phyloP scores from a whole-genome alignment of 2,797 vertebrate species.

The Dicrostonyx torquatus region DNA sequence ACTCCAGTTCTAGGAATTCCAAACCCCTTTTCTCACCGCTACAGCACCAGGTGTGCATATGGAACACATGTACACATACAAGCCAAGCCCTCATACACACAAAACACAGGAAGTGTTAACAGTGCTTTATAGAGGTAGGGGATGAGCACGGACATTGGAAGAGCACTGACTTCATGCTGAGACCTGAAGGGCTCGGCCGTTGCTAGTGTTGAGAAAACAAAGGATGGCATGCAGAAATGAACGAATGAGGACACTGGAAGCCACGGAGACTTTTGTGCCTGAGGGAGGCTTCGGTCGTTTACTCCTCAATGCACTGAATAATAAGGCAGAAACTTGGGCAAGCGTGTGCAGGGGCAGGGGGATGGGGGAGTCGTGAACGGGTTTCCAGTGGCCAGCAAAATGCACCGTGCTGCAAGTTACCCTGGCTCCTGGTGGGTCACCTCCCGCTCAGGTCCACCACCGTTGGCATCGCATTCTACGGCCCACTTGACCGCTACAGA shows the following conservation, averaged over 20 bases:
- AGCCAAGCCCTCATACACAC: no score
- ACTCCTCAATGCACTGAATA: background rate
- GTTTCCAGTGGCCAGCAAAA: background rate
- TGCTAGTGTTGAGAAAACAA: background rate
- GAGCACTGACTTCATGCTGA: background rate
- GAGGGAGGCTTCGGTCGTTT: background rate
- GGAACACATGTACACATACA: background rate
- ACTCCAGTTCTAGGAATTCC: background rate
- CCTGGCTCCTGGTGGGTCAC: background rate
- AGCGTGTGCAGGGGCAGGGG: no score
- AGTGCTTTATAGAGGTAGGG: background rate
- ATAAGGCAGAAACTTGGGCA: background rate
- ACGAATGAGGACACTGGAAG: background rate
- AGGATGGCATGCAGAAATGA: background rate
- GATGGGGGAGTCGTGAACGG: background rate
- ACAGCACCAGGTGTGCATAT: background rate
- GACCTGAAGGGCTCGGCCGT: background rate
- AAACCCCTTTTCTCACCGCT: background rate
- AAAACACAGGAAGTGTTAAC: background rate
- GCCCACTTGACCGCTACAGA: background rate
- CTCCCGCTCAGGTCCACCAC: background rate
- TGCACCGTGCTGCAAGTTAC: background rate
- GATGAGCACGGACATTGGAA: background rate
- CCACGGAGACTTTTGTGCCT: background rate
- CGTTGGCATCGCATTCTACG: background rate